Base-by-base conservation (phyloP, 2,113 vertebrate species). In the Orientallactaga bullata region DNA sequence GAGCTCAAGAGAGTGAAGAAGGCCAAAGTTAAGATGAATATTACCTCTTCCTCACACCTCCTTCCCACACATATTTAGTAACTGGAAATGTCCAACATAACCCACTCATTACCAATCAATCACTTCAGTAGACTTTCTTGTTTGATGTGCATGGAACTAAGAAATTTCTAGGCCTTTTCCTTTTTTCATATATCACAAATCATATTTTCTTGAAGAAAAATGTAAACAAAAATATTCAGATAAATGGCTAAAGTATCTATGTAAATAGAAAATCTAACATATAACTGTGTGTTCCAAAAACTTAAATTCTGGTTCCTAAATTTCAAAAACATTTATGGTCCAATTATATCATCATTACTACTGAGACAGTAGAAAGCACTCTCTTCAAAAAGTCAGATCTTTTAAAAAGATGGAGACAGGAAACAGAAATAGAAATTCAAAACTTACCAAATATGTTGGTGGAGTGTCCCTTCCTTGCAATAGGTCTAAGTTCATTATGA, bases 371-470 rank as follows among this genome's bases (percentile, higher is more conserved):
- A 90, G 3, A 82, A 66, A 84, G 21, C 28, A 92, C 28, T 91
- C 84, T 79, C 28, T 91, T 88, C 76, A 58, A 77, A 85, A 76
- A 90, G 17, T 55, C 47, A 86, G 17, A 60, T 81, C 55, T n/a
- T 90, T 94, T 93, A 47, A n/a, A 91, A 94, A 86, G 32, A 94
- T 77, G 32, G 21, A 88, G 20, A 16, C 18, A 93, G 93, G 96
- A 97, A 96, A 65, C 87, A 84, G n/a, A 61, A 95, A 78, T 21
- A 90, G 85, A 85, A 28, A 85, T 88, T 9, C 93, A 68, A 94
- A 97, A 85, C 99, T 98, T 99, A 99, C 99, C 99, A 94, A 99
- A 99, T 98, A 99, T 99, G 98, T 99, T 99, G 92, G 99, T 99
- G 97, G 99, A 99, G 98, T 99, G 99, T 98, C 99, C 99, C 98